Evolutionary conservation across 2,888 invertebrate genomes (phyloP).

Genomic region (Lepidochrysops patricia): DNA sequence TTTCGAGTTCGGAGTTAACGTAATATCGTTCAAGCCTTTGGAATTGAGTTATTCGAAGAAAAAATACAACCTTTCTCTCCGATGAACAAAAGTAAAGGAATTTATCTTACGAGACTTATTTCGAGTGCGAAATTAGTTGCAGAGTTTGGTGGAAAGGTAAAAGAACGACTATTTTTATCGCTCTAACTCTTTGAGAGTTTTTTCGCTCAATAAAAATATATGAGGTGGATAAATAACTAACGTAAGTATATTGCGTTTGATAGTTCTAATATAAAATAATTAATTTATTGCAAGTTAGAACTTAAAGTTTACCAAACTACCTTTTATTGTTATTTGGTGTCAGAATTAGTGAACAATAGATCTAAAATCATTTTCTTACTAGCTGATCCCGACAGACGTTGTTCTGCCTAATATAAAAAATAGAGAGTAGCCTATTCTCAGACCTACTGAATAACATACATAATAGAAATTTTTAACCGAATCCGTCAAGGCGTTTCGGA

Average conservation of each 20-base stretch:
- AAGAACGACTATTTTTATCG: not conserved
- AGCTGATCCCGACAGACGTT: too few relatives aligned
- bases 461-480: too few relatives aligned
- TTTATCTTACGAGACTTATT: conserved; percentile 21
- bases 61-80: conserved; percentile 21
- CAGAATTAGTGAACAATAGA: too few relatives aligned
- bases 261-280: too few relatives aligned
- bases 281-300: too few relatives aligned
- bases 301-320: too few relatives aligned
- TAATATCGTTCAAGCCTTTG: conserved; percentile 23
- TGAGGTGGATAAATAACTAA: not conserved
- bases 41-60: conserved; percentile 24
- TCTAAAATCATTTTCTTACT: too few relatives aligned
- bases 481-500: too few relatives aligned
- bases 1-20: conserved; percentile 32
- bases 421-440: too few relatives aligned
- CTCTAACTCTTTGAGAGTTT: not conserved
- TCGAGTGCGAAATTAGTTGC: conserved; percentile 19
- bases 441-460: too few relatives aligned
- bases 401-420: too few relatives aligned
- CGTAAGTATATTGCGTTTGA: not conserved
- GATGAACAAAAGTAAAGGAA: conserved; percentile 25
- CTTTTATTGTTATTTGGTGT: too few relatives aligned
- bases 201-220: not conserved
- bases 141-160: conserved; percentile 12